Evolutionary conservation across 2,888 invertebrate species (phyloP).

Genomic region (Epinotia nisella): DNA sequence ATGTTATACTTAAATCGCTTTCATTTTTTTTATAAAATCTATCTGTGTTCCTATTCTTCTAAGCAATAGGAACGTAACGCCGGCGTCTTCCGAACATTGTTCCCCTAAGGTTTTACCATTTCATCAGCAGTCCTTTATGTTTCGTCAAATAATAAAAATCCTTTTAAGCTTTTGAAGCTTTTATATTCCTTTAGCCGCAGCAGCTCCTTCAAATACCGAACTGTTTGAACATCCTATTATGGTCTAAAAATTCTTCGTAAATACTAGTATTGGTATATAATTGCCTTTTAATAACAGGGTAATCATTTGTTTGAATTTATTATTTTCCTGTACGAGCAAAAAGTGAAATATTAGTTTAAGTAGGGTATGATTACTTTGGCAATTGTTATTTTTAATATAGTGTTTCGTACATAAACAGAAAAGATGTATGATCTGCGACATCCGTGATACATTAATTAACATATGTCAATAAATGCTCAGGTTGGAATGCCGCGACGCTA

Average conservation of each 20-base stretch:
- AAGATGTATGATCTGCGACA: background rate
- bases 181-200: slow-evolving; percentile 41
- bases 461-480: background rate
- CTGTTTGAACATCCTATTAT: slow-evolving; percentile 41
- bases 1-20: slow-evolving; percentile 2
- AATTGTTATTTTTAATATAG: background rate
- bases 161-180: slow-evolving; percentile 41
- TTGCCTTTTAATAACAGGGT: slow-evolving; percentile 26
- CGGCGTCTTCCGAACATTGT: slow-evolving; percentile 44
- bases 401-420: background rate
- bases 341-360: background rate
- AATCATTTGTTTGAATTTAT: slow-evolving; percentile 1
- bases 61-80: slow-evolving; percentile 39
- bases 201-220: slow-evolving; percentile 41
- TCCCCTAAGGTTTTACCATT: slow-evolving; percentile 39
- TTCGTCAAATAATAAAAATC: slow-evolving; percentile 41
- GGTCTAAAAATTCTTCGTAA: slow-evolving; percentile 25
- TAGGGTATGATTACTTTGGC: background rate
- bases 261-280: slow-evolving; percentile 21
- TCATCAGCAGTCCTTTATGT: slow-evolving; percentile 39
- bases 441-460: slow-evolving; percentile 10
- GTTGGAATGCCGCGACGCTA: slow-evolving; percentile 25
- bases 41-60: slow-evolving; percentile 32
- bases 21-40: slow-evolving; percentile 28
- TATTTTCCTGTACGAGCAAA: background rate